Conservation (phyloP, 2,113 vertebrate species). For the Ptyas mucosa region DNA sequence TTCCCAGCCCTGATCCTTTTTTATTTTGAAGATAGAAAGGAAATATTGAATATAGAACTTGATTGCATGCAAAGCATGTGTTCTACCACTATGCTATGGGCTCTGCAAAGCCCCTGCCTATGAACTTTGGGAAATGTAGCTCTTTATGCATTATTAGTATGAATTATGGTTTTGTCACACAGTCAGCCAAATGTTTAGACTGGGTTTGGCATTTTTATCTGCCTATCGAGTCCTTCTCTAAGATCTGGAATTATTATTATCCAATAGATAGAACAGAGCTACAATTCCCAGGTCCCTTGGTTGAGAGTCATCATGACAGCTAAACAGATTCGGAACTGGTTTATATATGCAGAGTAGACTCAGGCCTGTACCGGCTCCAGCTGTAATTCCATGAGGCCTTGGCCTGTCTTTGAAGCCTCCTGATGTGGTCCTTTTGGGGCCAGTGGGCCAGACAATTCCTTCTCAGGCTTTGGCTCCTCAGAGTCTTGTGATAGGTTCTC, state of each 20-base stretch:
- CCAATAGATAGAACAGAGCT: background rate
- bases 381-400: slow-evolving; percentile 8
- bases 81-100: slow-evolving; percentile 12
- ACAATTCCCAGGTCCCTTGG: slow-evolving; percentile 1
- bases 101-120: background rate
- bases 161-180: background rate
- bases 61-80: slow-evolving; percentile 18
- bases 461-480: background rate
- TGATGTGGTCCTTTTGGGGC: slow-evolving; percentile 17
- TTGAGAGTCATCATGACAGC: background rate
- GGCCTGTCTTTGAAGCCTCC: slow-evolving; percentile 3
- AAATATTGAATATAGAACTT: background rate
- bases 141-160: background rate
- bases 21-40: background rate
- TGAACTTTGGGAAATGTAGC: slow-evolving; percentile 9
- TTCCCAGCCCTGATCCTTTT: background rate
- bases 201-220: background rate
- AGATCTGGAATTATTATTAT: background rate
- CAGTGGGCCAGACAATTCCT: background rate
- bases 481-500: slow-evolving; percentile 13
- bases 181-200: background rate
- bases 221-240: background rate
- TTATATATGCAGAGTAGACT: slow-evolving; percentile 14
- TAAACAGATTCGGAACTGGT: slow-evolving; percentile 15
- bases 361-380: slow-evolving; percentile 8